phyloP scores from a whole-genome alignment of 2,113 vertebrate species.

The Ahaetulla prasina region DNA sequence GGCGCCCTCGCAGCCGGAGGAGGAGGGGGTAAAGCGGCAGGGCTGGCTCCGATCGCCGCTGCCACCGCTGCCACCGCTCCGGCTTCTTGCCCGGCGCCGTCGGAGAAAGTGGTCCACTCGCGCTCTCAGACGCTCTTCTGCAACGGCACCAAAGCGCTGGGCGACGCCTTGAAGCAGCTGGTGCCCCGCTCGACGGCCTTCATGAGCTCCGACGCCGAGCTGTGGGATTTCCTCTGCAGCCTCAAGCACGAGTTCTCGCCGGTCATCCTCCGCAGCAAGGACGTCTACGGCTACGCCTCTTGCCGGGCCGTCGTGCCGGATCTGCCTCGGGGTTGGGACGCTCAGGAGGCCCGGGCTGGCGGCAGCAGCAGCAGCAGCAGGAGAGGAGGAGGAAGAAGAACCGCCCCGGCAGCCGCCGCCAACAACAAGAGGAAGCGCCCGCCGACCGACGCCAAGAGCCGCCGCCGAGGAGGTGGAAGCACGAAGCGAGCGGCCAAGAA shows the following conservation, averaged over 20 bases:
- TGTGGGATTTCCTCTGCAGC: conserved; percentile 80
- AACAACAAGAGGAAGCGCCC: conserved; percentile 52
- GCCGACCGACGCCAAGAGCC: conserved; percentile 2
- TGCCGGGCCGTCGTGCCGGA: conserved; percentile 72
- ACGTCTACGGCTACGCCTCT: conserved; percentile 76
- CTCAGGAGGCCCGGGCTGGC: not conserved
- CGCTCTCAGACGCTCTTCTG: conserved; percentile 70
- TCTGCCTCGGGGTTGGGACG: conserved; percentile 28
- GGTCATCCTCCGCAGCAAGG: conserved; percentile 76
- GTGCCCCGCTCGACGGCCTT: conserved; percentile 77
- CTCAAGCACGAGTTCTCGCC: conserved; percentile 77
- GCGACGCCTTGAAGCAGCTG: conserved; percentile 76
- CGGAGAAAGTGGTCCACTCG: conserved; percentile 76
- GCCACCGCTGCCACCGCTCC: not conserved
- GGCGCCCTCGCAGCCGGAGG: conserved; percentile 11
- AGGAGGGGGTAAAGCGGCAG: not conserved
- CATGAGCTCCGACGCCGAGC: conserved; percentile 78
- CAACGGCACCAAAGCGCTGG: conserved; percentile 51
- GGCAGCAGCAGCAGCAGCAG: conserved; percentile 17
- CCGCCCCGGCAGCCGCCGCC: conserved; percentile 18
- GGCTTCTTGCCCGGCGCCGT: conserved; percentile 7
- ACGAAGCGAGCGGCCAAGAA: not conserved
- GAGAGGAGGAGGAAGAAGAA: conserved; percentile 21
- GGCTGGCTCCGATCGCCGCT: not conserved
- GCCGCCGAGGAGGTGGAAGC: not conserved